phyloP scores from a whole-genome alignment of 1,140 invertebrate genomes.

The Drosophila ercepeae region DNA sequence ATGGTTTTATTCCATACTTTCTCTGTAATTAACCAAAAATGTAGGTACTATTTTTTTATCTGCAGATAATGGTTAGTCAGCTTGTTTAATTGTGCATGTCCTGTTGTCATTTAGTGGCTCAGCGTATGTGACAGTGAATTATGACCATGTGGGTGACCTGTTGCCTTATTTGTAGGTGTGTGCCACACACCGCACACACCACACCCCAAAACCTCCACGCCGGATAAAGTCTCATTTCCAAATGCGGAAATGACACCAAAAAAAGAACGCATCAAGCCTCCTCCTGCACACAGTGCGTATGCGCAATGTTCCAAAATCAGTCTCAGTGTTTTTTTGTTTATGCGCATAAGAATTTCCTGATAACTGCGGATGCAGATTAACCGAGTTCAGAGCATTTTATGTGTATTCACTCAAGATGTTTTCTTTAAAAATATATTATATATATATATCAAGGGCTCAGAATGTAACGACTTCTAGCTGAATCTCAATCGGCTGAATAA shows the following conservation, averaged over 20 bases:
- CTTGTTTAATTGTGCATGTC: slow-evolving; percentile 80
- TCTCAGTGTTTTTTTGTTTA: slow-evolving; percentile 50
- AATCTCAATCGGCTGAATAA: slow-evolving; percentile 5
- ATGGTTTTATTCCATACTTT: too few species aligned
- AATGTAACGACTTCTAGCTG: slow-evolving; percentile 16
- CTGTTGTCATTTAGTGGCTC: slow-evolving; percentile 55
- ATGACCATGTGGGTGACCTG: slow-evolving; percentile 44
- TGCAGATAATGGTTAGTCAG: slow-evolving; percentile 44
- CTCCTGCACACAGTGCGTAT: slow-evolving; percentile 33
- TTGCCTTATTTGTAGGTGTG: slow-evolving; percentile 41
- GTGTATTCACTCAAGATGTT: slow-evolving; percentile 2
- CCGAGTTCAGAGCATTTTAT: slow-evolving; percentile 2
- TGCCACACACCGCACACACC: background rate
- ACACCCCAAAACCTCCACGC: background rate
- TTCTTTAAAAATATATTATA: slow-evolving; percentile 1
- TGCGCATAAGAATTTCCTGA: slow-evolving; percentile 23
- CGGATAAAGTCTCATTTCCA: slow-evolving; percentile 8
- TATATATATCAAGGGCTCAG: slow-evolving; percentile 11
- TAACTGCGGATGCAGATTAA: slow-evolving; percentile 14
- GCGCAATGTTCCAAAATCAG: slow-evolving; percentile 32
- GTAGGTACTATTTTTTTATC: background rate
- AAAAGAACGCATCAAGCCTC: slow-evolving; percentile 12
- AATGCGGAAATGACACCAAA: slow-evolving; percentile 39
- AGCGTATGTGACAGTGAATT: slow-evolving; percentile 32
- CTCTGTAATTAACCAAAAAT: too few species aligned